Evolutionary conservation across 2,113 vertebrate genomes (phyloP), one percentile per base, ranked within the genome.

Genomic region (Tupaia chinensis): DNA sequence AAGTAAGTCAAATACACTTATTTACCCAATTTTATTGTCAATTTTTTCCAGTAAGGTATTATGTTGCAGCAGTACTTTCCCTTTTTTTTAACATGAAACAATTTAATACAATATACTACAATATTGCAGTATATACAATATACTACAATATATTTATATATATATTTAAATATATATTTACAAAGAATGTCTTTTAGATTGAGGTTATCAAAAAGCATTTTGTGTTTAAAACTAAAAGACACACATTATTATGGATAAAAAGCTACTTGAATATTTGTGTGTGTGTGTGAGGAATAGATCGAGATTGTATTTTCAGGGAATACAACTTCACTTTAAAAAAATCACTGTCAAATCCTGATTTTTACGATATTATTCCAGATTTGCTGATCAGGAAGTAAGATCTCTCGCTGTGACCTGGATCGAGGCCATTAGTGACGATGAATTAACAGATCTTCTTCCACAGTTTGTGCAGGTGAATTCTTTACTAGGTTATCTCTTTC

Each of bases 361-460:
- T 77, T 97, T 98, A 34, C 96, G 94, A 8, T 95, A 44, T 27
- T 89, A 89, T 95, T 96, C 7, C 96, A 99, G 99, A 96, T 99
- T 99, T 99, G 99, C 99, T 96, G 99, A 99, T 98, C 99, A 99
- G 94, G 99, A 99, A 95, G 99, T 99, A 85, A 98, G 99, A 93
- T 98, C 93, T 6, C 98, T 99, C 90, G 99, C 99, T 85, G 99
- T 99, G 63, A 98, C 97, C 3, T 99, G 99, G 99, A 99, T 99
- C 20, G 98, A 99, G 92, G 97, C 98, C 60, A 98, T 99, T 98
- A 99, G 98, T 81, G 99, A 99, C 84, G 99, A 99, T 96, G 99
- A 99, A 90, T 98, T 99, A 94, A 98, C 98, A 56, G 99, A 99
- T 97, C 99, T 99, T 96, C 99, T 99, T 68, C 99, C 99, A 78